These are phyloP conservation scores for Scaptomyza hsui DNA, from an alignment of 1,140 invertebrate genomes.

Conservation along the genomic window DNA sequence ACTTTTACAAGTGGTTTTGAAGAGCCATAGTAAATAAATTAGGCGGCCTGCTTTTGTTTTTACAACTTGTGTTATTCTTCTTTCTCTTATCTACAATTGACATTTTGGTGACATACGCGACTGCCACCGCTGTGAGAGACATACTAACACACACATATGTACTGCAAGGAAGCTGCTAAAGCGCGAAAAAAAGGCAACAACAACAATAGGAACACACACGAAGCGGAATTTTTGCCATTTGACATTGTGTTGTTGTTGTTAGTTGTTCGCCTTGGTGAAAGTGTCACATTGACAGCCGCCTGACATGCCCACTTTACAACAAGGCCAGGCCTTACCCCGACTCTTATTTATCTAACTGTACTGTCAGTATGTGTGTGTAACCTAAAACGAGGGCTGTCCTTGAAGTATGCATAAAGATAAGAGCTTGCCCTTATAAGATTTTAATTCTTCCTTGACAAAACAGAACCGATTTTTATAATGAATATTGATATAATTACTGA, in stretches of 20 bases:
- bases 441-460: no score
- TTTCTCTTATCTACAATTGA: slow-evolving; percentile 28
- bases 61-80: slow-evolving; percentile 71
- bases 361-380: no score
- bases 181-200: slow-evolving; percentile 23
- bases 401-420: neutral
- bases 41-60: slow-evolving; percentile 71
- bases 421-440: no score
- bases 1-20: slow-evolving; percentile 70
- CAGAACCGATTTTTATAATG: no score
- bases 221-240: slow-evolving; percentile 31
- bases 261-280: slow-evolving; percentile 57
- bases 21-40: slow-evolving; percentile 42
- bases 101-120: slow-evolving; percentile 71
- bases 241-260: slow-evolving; percentile 17
- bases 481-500: no score
- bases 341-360: neutral
- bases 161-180: slow-evolving; percentile 42
- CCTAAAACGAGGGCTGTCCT: slow-evolving; percentile 17
- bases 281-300: slow-evolving; percentile 61
- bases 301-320: slow-evolving; percentile 65
- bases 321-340: neutral
- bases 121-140: slow-evolving; percentile 54
- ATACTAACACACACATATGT: slow-evolving; percentile 42
- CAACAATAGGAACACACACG: slow-evolving; percentile 63